Evolutionary conservation across 2,113 vertebrate species (phyloP).

Genomic region (Leptodactylus fuscus): DNA sequence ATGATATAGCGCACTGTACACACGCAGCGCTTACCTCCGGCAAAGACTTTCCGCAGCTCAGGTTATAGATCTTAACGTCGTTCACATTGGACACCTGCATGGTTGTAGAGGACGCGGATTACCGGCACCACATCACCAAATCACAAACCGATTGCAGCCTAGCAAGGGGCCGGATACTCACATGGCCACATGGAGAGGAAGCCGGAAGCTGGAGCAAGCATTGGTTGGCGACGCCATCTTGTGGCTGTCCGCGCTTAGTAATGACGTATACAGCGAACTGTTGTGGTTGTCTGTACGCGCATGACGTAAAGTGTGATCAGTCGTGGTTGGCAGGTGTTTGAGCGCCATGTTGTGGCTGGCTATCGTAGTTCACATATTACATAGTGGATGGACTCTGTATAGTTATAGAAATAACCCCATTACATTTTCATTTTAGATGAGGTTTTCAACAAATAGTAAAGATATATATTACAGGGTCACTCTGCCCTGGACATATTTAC

Average conservation of each 20-base stretch:
- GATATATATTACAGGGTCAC: too few relatives aligned
- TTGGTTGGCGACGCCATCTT: conserved; percentile 32
- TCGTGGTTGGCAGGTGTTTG: too few relatives aligned
- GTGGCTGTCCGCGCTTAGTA: background rate
- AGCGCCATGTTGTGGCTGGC: background rate
- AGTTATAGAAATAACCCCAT: too few relatives aligned
- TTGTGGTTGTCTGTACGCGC: background rate
- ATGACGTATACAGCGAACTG: background rate
- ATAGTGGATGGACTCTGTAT: too few relatives aligned
- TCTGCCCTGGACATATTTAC: too few relatives aligned
- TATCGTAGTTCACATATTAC: too few relatives aligned
- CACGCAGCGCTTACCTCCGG: conserved; percentile 86
- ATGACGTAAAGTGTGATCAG: too few relatives aligned
- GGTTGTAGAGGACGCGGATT: fast-evolving
- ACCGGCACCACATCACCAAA: conserved; percentile 2
- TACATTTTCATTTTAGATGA: too few relatives aligned
- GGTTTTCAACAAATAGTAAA: too few relatives aligned
- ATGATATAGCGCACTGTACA: background rate
- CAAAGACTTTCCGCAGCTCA: conserved; percentile 94
- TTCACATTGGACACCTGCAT: conserved; percentile 98
- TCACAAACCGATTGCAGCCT: background rate
- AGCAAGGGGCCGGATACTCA: conserved; percentile 28
- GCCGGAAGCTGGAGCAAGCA: background rate
- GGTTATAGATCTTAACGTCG: conserved; percentile 95
- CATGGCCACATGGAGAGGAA: conserved; percentile 19